Base-by-base conservation (phyloP, 2,797 vertebrate species). In the Ambastaia sidthimunki region DNA sequence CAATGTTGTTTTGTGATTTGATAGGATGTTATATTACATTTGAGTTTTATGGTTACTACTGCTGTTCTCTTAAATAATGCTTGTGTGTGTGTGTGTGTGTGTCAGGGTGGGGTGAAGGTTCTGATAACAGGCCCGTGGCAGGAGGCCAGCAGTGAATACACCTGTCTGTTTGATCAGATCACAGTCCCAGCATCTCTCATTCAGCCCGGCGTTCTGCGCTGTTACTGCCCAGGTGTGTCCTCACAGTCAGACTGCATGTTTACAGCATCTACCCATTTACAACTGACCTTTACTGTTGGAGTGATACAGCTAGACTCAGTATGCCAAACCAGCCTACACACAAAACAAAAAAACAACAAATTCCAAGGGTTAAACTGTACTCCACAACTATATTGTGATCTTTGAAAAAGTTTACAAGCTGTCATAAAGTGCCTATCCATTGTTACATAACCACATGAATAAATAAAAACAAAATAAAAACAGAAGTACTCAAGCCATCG, bases 81-180 rank as follows among this genome's bases (percentile, higher is more conserved):
- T 71, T 72, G 23, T 41, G 60, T 68, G 23, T 55, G 5, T 75
- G 71, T 74, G 71, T 74, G 2, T 57, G 0, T 80, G 52, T 89
- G 68, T 1, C 90, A 99, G 98, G 98, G 98, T 80, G 98, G 97
- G 75, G 98, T 99, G 80, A 99, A 99, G 91, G 97, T 99, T 85
- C 91, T 99, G 86, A 99, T 99, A 91, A 99, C 98, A 28, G 98
- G 98, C 74, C 97, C 97, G 0, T 99, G 98, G 98, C 94, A 98
- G 87, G 97, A 99, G 93, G 95, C 96, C 80, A 96, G 95, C 93
- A 97, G 95, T 90, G 96, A 97, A 90, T 99, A 99, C 93, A 97
- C 95, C 91, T 99, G 98, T 89, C 94, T 99, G 88, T 99, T 99
- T 79, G 98, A 99, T 93, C 97, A 98, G 94, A 96, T 98, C 92